Evolutionary conservation across 2,113 vertebrate species (phyloP), one percentile per base, ranked within the genome.

Genomic region (Melanotaenia duboulayi): DNA sequence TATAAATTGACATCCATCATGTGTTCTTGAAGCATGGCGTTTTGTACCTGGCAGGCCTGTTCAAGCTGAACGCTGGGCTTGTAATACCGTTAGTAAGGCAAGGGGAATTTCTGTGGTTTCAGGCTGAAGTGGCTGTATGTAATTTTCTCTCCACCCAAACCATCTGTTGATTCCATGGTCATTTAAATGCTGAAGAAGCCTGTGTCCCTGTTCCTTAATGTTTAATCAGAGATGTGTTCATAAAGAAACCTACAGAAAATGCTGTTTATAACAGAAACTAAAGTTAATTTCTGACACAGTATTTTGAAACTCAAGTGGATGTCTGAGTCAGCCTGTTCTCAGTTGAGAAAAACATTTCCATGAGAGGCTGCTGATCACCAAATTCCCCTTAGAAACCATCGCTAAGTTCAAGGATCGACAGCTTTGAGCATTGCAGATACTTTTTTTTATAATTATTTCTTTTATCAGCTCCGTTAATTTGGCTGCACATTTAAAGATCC

Each of bases 121-220:
- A 73, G 82, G 81, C 85, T 76, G 75, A 92, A 93, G 83, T 80
- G 70, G 76, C 66, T 82, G 65, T 76, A 67, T 91, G 71, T 84
- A 86, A 89, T 91, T 91, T 90, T 76, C 86, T 84, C 85, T 87
- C 84, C 84, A 81, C 84, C 90, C 90, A 81, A 80, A 89, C 85
- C 84, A 80, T 88, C 84, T 89, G 85, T 78, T 89, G 81, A 79
- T 76, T 83, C 79, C 48, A 2, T 24, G 60, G 74, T 81, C 71
- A 59, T 81, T 62, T 69, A 28, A 74, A 73, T 52, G 8, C 16
- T 63, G 23, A 67, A 65, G 69, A 67, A 57, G 16, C 37, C 37
- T 58, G 74, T 49, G 74, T 49, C 28, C 49, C 2, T 51, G 23
- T n/a, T 52, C 4, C 32, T 16, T 35, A 40, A 49, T 14, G 22